Conservation (phyloP, 2,888 invertebrate species). For the Ariolimax columbianus region DNA sequence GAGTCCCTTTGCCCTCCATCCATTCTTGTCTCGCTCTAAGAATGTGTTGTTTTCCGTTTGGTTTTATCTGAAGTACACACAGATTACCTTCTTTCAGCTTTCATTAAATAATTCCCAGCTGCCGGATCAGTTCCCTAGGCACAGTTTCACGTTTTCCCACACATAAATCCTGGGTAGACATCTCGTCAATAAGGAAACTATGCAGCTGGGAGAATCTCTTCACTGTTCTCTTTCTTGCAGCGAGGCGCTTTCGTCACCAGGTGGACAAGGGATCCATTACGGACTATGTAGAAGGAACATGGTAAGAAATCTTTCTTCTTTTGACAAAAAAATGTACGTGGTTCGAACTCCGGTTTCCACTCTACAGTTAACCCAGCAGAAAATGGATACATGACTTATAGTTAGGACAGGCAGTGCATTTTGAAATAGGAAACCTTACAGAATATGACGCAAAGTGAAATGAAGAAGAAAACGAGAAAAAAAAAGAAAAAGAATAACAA, state of each 20-base stretch:
- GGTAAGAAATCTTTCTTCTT: too few relatives aligned
- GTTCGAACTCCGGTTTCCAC: too few relatives aligned
- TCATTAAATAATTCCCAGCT: constrained; percentile 12
- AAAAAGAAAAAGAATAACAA: too few relatives aligned
- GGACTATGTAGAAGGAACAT: neutral
- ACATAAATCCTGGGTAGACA: neutral
- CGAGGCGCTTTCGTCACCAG: neutral
- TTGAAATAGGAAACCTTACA: too few relatives aligned
- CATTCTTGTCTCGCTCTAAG: neutral
- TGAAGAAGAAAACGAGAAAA: too few relatives aligned
- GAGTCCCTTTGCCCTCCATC: neutral
- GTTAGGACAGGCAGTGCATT: too few relatives aligned
- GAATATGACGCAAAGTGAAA: too few relatives aligned
- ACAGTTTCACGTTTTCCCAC: neutral
- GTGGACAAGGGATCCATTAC: neutral
- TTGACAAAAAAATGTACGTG: too few relatives aligned
- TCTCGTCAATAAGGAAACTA: neutral
- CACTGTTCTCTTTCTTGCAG: neutral
- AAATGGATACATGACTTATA: too few relatives aligned
- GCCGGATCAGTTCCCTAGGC: neutral
- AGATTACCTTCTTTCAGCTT: neutral
- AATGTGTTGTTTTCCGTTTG: neutral
- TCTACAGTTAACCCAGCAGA: too few relatives aligned
- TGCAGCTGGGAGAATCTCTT: neutral
- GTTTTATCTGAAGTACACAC: neutral